Evolutionary conservation across 2,888 invertebrate genomes (phyloP).

Genomic region (Agrochola lota): DNA sequence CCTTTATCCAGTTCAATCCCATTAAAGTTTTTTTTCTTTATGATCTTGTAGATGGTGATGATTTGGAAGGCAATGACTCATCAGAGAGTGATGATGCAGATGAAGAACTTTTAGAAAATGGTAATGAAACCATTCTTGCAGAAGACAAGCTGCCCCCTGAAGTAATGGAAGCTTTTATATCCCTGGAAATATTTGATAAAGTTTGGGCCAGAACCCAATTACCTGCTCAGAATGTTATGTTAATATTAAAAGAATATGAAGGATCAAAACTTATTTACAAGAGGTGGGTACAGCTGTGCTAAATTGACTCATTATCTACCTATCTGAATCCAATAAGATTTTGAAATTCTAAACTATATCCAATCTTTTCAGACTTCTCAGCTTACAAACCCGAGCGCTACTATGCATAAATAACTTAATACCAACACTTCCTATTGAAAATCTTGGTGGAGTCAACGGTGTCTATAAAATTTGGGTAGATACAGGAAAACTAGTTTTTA

Average conservation of each 20-base stretch:
- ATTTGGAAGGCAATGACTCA: slow-evolving; percentile 77
- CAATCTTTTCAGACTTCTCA: slow-evolving; percentile 84
- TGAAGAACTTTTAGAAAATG: slow-evolving; percentile 86
- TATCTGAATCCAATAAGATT: background rate
- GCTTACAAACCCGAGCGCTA: slow-evolving; percentile 92
- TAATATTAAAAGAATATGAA: slow-evolving; percentile 89
- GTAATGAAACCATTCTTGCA: slow-evolving; percentile 79
- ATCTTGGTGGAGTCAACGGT: slow-evolving; percentile 92
- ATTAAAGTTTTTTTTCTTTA: background rate
- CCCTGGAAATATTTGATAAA: slow-evolving; percentile 91
- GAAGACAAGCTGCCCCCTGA: slow-evolving; percentile 90
- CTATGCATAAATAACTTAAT: slow-evolving; percentile 93
- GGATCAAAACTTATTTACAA: slow-evolving; percentile 86
- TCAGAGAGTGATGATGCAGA: slow-evolving; percentile 84
- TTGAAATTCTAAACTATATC: slow-evolving; percentile 2
- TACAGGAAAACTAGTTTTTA: slow-evolving; percentile 91
- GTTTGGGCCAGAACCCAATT: slow-evolving; percentile 89
- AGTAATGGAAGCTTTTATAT: slow-evolving; percentile 91
- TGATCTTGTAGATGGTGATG: slow-evolving; percentile 77
- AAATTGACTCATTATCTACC: background rate
- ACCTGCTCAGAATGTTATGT: slow-evolving; percentile 89
- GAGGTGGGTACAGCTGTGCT: slow-evolving; percentile 81
- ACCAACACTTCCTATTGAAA: slow-evolving; percentile 90
- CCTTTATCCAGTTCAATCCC: background rate
- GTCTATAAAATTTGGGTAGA: slow-evolving; percentile 92